Evolutionary conservation across 53 echinoderm and acorn worm genomes (phyloP).

Genomic region (Echinometra lucunter): DNA sequence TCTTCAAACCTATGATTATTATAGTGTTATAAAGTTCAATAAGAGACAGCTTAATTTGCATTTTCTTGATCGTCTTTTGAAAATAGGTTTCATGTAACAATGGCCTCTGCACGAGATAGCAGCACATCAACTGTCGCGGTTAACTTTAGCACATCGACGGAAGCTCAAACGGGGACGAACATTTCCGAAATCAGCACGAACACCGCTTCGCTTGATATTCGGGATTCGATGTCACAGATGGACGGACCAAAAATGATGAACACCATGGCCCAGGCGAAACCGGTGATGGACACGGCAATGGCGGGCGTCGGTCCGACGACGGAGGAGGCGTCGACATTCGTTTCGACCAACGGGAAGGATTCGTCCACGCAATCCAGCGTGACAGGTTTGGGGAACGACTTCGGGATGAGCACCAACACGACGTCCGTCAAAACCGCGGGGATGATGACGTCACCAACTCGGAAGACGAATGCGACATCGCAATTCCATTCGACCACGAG

Average conservation of each 20-base stretch:
- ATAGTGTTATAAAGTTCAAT: too few relatives aligned
- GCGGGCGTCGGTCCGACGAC: conserved; percentile 6
- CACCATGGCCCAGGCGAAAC: conserved; percentile 63
- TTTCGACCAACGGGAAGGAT: conserved; percentile 11
- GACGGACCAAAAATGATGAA: conserved; percentile 32
- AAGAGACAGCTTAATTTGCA: neutral
- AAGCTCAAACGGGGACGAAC: conserved; percentile 9
- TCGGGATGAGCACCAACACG: neutral
- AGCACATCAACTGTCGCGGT: neutral
- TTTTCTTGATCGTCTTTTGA: neutral
- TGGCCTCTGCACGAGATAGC: conserved; percentile 36
- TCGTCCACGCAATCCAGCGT: conserved; percentile 9
- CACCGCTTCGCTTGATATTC: conserved; percentile 48
- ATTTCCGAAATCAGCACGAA: conserved; percentile 54
- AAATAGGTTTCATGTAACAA: neutral
- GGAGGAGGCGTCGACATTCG: conserved; percentile 47
- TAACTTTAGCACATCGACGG: neutral
- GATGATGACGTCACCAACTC: conserved; percentile 56
- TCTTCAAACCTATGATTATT: too few relatives aligned
- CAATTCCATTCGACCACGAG: conserved; percentile 46
- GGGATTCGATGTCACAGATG: conserved; percentile 53
- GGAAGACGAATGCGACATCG: conserved; percentile 43
- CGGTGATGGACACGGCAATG: conserved; percentile 62
- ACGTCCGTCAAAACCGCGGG: conserved; percentile 2
- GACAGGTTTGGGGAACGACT: neutral